Percentiles rank a stretch among this genome's conserved stretches.
Conservation (phyloP, 2,797 vertebrate genomes). For the Myotis vivesi region DNA sequence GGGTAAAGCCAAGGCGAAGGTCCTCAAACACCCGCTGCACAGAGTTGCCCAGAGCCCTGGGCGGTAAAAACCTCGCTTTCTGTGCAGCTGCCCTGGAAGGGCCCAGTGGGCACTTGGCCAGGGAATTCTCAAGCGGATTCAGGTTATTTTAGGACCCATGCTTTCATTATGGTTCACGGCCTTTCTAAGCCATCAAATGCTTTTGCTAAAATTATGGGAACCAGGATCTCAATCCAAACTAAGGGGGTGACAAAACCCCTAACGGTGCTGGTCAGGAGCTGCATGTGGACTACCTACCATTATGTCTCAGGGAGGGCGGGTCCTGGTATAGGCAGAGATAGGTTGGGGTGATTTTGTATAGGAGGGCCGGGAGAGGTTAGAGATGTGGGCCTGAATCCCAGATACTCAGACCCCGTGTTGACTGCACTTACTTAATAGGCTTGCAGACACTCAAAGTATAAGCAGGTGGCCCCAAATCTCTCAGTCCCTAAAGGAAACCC, state of each 20-base stretch:
- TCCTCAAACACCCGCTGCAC: not conserved
- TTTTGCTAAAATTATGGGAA: too few relatives aligned
- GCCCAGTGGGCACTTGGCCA: rapidly evolving
- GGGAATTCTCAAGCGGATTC: not conserved
- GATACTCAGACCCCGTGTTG: not conserved
- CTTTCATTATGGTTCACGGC: not conserved
- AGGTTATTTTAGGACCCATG: too few relatives aligned
- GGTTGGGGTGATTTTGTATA: not conserved
- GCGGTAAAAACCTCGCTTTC: rapidly evolving
- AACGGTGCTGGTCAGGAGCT: not conserved
- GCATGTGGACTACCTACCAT: not conserved
- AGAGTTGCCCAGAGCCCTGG: rapidly evolving
- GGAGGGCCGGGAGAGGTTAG: not conserved
- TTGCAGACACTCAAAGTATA: not conserved
- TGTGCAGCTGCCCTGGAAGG: not conserved
- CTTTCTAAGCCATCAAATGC: not conserved
- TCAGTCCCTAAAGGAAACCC: not conserved
- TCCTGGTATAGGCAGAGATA: not conserved
- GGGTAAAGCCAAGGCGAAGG: not conserved
- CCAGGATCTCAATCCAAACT: too few relatives aligned
- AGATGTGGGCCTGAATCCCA: too few relatives aligned
- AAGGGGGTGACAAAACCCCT: not conserved
- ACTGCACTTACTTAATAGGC: not conserved
- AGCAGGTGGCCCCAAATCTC: not conserved
- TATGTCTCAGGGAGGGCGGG: not conserved